Conservation (phyloP, 2,113 vertebrate genomes). For the Zosterops japonicus region DNA sequence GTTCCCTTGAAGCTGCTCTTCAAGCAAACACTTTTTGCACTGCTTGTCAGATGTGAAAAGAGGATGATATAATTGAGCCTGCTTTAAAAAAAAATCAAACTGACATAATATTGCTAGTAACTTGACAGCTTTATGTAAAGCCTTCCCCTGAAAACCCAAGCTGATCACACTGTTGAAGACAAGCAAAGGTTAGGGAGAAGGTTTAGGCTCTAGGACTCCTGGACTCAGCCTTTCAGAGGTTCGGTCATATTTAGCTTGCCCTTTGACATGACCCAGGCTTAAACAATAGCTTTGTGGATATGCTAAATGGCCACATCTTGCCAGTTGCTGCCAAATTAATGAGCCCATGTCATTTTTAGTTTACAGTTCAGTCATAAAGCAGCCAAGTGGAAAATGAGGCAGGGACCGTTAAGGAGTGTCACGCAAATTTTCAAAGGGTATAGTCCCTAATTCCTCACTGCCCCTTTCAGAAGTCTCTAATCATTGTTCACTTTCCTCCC, state of each 20-base stretch:
- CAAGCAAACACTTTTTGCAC: conserved; percentile 29
- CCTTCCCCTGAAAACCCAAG: conserved; percentile 58
- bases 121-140: conserved; percentile 68
- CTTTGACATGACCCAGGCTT: conserved; percentile 82
- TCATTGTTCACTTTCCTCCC: conserved; percentile 36
- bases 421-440: conserved; percentile 69
- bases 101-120: conserved; percentile 76
- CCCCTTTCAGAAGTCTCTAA: conserved; percentile 68
- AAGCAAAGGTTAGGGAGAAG: conserved; percentile 62
- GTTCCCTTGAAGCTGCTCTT: background rate
- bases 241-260: conserved; percentile 77
- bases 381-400: conserved; percentile 85
- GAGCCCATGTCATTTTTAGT: conserved; percentile 86
- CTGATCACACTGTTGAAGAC: conserved; percentile 61
- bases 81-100: conserved; percentile 63
- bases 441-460: conserved; percentile 63
- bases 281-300: conserved; percentile 83
- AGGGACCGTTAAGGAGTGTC: conserved; percentile 70
- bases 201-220: conserved; percentile 69
- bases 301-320: conserved; percentile 79
- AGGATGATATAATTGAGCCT: conserved; percentile 72
- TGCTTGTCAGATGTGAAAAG: conserved; percentile 19
- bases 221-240: conserved; percentile 72
- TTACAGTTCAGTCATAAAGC: conserved; percentile 81
- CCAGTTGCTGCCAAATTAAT: conserved; percentile 86